Evolutionary conservation across 2,797 vertebrate species (phyloP).

Genomic region (Phrynocephalus guinanensis): DNA sequence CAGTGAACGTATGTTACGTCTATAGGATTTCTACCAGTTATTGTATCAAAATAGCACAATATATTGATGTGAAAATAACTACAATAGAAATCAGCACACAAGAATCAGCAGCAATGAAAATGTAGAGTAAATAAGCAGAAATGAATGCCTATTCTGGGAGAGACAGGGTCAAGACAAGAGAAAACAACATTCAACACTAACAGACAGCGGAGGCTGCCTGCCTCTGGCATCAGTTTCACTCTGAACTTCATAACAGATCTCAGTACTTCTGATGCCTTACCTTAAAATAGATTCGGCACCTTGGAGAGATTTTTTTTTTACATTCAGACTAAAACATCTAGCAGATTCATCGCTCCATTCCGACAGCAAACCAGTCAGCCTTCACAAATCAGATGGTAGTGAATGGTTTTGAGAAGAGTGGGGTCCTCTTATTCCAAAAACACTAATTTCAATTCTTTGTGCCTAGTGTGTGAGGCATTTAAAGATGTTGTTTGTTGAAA

Average conservation of each 20-base stretch:
- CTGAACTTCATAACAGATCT: too few species aligned
- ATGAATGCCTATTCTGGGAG: conserved; percentile 8
- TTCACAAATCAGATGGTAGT: neutral
- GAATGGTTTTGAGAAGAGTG: neutral
- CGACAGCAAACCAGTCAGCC: too few species aligned
- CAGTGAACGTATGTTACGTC: too few species aligned
- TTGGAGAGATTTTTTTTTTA: too few species aligned
- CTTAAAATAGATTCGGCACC: too few species aligned
- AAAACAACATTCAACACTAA: neutral
- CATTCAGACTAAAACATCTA: too few species aligned
- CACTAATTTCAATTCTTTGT: neutral
- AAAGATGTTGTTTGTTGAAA: neutral
- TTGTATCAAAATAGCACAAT: neutral
- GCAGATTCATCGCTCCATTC: too few species aligned
- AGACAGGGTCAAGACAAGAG: neutral
- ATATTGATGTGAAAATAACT: conserved; percentile 8
- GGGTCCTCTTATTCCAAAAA: neutral
- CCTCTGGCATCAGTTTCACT: too few species aligned
- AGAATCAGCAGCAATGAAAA: neutral
- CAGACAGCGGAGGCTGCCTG: neutral
- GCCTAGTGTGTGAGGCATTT: neutral
- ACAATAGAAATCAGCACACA: neutral
- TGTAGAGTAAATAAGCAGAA: neutral
- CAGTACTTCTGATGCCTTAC: too few species aligned
- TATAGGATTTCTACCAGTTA: neutral